Evolutionary conservation across 2,113 vertebrate species (phyloP), one percentile per base, ranked within the genome.

Genomic region (Dromas ardeola): DNA sequence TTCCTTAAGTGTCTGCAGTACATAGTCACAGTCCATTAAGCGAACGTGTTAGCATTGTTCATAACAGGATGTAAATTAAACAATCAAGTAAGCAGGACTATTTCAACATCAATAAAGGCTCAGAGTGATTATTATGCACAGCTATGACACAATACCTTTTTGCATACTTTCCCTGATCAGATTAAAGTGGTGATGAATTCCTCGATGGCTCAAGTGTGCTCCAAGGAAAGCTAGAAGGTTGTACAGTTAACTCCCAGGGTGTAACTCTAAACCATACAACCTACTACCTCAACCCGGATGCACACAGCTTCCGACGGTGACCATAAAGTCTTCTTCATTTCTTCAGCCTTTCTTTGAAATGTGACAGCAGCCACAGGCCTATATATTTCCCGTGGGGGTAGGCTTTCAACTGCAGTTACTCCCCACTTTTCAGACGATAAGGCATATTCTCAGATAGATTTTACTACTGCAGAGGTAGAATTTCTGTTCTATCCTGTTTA

Each of bases 171-270:
- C 73, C 96, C 98, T 90, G 72, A 91, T 96, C 90, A 98, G 90
- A 96, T 98, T 97, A 97, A 97, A 98, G 92, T 97, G 97, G 87
- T 98, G 98, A 97, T 97, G 98, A 97, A 96, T 98, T 98, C 98
- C 98, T 98, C 98, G 99, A 99, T 98, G 99, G 99, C 98, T 99
- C 99, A 98, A 99, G 99, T 99, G 99, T 99, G 98, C 99, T 99
- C 99, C 99, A 99, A 99, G 99, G 99, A 99, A 99, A 99, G 99
- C 99, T 99, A 99, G 99, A 99, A 99, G 99, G 99, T 99, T 99
- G 99, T 99, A 99, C 99, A 99, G 99, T 99, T 99, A 99, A 99
- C 99, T 99, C 99, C 99, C 99, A 99, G 98, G 99, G 98, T 99
- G 98, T 99, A 98, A 99, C 99, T 99, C 99, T 99, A 99, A 99